phyloP scores from a whole-genome alignment of 2,113 vertebrate genomes.

The Leptobrachium ailaonicum region DNA sequence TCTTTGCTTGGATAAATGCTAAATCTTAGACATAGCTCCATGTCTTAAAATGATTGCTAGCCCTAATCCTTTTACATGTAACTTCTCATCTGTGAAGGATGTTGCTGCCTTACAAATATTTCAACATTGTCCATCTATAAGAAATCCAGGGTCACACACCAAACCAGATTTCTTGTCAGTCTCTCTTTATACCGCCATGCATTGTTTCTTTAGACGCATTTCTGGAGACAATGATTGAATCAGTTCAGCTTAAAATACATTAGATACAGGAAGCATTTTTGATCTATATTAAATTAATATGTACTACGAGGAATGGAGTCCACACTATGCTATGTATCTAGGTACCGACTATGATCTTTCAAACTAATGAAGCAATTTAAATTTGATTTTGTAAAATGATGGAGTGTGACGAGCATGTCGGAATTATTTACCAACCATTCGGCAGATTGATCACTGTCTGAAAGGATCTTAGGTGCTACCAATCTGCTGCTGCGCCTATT shows the following conservation, averaged over 20 bases:
- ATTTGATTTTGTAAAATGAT: slow-evolving; percentile 15
- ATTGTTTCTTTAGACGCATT: background rate
- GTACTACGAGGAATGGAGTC: background rate
- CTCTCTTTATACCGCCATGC: background rate
- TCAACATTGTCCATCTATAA: no score
- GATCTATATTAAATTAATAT: slow-evolving; percentile 1
- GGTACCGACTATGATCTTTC: slow-evolving; percentile 21
- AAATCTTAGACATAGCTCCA: no score
- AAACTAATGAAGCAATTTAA: background rate
- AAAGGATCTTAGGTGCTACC: background rate
- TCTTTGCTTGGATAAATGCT: no score
- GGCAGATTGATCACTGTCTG: background rate
- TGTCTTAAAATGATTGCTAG: no score
- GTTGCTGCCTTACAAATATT: no score
- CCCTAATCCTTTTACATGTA: no score
- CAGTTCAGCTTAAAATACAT: background rate
- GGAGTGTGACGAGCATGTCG: background rate
- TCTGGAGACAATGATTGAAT: background rate
- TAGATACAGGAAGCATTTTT: slow-evolving; percentile 8
- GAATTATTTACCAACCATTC: background rate
- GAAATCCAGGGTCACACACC: no score
- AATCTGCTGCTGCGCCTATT: background rate
- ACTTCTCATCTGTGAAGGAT: no score
- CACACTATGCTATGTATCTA: slow-evolving; percentile 20
- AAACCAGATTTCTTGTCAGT: no score